These are phyloP conservation scores for Colostygia pectinataria DNA, from an alignment of 2,888 invertebrate genomes.

Conservation along the genomic window DNA sequence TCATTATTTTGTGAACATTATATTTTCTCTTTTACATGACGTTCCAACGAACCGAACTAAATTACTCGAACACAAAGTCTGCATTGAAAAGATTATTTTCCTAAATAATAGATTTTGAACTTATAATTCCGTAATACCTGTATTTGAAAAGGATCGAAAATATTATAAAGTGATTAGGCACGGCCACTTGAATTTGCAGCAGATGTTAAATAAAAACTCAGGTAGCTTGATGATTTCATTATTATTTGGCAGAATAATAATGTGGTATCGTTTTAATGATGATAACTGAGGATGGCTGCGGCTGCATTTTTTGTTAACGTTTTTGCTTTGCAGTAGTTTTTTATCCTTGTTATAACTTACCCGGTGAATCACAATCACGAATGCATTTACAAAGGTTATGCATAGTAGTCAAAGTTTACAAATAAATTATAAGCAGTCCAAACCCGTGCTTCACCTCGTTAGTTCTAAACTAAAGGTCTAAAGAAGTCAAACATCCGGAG, in stretches of 20 bases:
- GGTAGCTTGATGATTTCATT: constrained; percentile 52
- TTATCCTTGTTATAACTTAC: too few relatives aligned
- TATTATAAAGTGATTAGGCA: constrained; percentile 40
- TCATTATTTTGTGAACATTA: too few relatives aligned
- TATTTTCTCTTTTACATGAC: too few relatives aligned
- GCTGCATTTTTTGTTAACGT: not conserved
- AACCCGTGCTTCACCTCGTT: too few relatives aligned
- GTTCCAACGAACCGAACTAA: not conserved
- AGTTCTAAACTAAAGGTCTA: too few relatives aligned
- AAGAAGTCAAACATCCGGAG: too few relatives aligned
- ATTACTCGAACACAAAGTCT: not conserved
- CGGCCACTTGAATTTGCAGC: constrained; percentile 35
- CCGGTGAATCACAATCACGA: too few relatives aligned
- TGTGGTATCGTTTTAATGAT: constrained; percentile 31
- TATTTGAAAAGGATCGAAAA: constrained; percentile 16
- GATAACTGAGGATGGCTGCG: constrained; percentile 18
- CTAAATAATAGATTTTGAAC: constrained; percentile 13
- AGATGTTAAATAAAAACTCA: constrained; percentile 50
- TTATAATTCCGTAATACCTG: constrained; percentile 28
- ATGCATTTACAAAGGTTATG: too few relatives aligned
- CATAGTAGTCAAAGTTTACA: too few relatives aligned
- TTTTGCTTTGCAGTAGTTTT: too few relatives aligned
- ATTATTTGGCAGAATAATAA: constrained; percentile 40
- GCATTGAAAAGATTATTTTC: constrained; percentile 10
- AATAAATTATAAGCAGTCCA: too few relatives aligned